A percentile compares a stretch with the other conserved stretches of the same genome.
Evolutionary conservation across 2,113 vertebrate genomes (phyloP).

Genomic region (Nothobranchius kuhntae): DNA sequence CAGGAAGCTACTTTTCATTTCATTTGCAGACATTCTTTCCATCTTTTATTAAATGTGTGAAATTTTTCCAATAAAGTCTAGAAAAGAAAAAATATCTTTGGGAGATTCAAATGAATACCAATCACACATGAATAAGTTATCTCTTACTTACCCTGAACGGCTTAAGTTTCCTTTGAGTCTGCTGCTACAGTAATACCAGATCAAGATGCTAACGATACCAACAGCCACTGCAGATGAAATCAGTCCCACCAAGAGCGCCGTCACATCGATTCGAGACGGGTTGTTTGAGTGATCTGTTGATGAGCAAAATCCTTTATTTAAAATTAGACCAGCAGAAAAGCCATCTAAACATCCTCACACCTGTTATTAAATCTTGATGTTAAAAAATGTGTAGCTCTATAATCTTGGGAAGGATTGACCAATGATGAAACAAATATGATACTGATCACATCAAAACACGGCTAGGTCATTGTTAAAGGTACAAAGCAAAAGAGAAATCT

Average conservation of each 20-base stretch:
- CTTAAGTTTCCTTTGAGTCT: constrained; percentile 62
- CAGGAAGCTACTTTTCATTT: too few species aligned
- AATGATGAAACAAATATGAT: too few species aligned
- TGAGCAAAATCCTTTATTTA: not conserved
- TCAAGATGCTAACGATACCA: constrained; percentile 78
- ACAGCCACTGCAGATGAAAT: constrained; percentile 83
- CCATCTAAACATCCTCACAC: too few species aligned
- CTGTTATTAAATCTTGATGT: too few species aligned
- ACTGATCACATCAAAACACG: too few species aligned
- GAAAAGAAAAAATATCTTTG: not conserved
- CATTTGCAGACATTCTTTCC: not conserved
- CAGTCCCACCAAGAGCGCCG: constrained; percentile 87
- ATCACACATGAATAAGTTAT: not conserved
- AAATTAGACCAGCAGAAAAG: not conserved
- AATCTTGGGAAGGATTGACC: too few species aligned
- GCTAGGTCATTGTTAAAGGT: too few species aligned
- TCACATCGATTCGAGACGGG: constrained; percentile 81
- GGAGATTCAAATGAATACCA: not conserved
- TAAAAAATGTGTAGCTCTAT: too few species aligned
- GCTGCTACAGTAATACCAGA: constrained; percentile 85
- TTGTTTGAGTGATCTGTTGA: constrained; percentile 54
- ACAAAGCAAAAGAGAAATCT: too few species aligned
- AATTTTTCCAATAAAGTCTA: not conserved
- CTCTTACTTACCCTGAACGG: constrained; percentile 60
- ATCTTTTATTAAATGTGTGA: not conserved